Base-by-base conservation (phyloP, 2,113 vertebrate genomes). In the Xiphorhynchus elegans region DNA sequence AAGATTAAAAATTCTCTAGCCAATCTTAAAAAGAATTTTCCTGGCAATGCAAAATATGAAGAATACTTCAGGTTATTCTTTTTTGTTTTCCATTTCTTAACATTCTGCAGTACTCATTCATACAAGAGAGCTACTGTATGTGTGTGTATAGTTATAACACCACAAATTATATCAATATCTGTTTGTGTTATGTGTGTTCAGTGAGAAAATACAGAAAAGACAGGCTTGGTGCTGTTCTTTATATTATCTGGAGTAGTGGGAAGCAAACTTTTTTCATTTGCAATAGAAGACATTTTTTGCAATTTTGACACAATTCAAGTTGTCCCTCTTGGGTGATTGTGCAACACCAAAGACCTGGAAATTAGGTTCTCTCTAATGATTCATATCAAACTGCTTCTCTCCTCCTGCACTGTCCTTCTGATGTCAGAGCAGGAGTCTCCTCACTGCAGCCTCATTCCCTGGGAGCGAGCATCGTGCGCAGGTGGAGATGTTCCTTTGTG, bases 401-500 rank as follows among this genome's bases (percentile, higher is more conserved):
- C 44, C 31, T 11, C 20, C 44, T 35, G 55, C 23, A 6, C 60
- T 88, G 56, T n/a, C 39, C 75, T 55, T 56, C 33, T 10, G 24
- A 21, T 15, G 18, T 13, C 50, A 13, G 37, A 52, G 72, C 79
- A 74, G 56, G 49, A 49, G 42, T 52, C 72, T 55, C n/a, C 7
- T 80, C n/a, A 4, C 40, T 49, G 69, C 74, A 72, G 62, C 49
- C 60, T 47, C 4, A 0, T 70, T 70, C 50, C 39, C 46, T 37
- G 63, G 46, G 60, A 86, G 40, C 0, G 1, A 84, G 70, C 10
- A 2, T 66, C 0, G 1, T 21, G 42, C 0, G 1, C 80, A 80
- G 66, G 25, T 80, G 24, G 50, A 11, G 50, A 11, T 20, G 66
- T 88, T 78, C 58, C 78, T 70, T 56, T 66, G 64, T 35, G 46